Base-by-base conservation (phyloP, 2,797 vertebrate species). In the Anguilla megastoma region DNA sequence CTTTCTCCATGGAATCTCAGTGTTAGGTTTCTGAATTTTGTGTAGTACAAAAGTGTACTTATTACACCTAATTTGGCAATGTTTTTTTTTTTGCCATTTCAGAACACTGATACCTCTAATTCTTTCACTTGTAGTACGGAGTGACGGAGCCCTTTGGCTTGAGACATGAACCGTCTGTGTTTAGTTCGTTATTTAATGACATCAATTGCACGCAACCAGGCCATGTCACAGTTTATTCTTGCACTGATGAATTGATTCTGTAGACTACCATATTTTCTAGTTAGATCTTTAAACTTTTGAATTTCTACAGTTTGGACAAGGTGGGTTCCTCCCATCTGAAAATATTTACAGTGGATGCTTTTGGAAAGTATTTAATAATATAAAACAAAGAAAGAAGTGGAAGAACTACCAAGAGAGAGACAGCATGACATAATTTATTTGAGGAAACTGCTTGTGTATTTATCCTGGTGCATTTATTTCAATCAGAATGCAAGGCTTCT, bases 361-460 rank as follows among this genome's bases (percentile, higher is more conserved):
- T 84, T 84, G 6, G 10, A 84, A 84, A 27, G 52, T 84, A 48
- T 21, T 48, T 27, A n/a, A n/a, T 48, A n/a, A 10, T 4, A 30
- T 54, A 33, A 36, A 84, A 33, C 3, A 84, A 84, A 10, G 50
- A 58, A 30, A 88, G 0, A 91, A 91, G 91, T 94, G 91, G 12
- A 56, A 54, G 16, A 3, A 58, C 24, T 84, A 84, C n/a, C 27
- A 58, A 18, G 83, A 52, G 14, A 54, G n/a, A 84, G 52, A 89
- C 91, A 92, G 94, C 93, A 94, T 95, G 94, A 85, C 50, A 54
- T 27, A 86, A 89, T 90, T 89, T 90, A 87, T 90, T 91, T 86
- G 87, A 74, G 71, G 90, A 87, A 92, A 90, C 89, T 87, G 79
- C 89, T 80, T 92, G 86, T 33, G 33, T 33, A 56, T 91, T 91